phyloP scores from a whole-genome alignment of 2,888 invertebrate species.

The Drosophila mimetica region DNA sequence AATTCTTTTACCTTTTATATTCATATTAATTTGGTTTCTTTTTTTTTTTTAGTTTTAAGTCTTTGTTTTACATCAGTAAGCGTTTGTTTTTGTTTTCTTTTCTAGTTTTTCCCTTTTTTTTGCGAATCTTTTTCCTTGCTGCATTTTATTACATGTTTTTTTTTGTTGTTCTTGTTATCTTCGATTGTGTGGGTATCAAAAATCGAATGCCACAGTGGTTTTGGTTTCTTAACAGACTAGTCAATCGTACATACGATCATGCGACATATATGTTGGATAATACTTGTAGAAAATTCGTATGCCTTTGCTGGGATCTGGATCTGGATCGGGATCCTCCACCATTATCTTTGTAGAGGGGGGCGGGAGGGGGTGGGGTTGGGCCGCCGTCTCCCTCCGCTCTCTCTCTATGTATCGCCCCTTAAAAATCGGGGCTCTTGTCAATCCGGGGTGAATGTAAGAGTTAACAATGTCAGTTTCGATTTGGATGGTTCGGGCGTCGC shows the following conservation, averaged over 20 bases:
- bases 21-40: constrained; percentile 13
- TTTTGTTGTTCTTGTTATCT: constrained; percentile 10
- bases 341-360: constrained; percentile 12
- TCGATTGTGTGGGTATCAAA: constrained; percentile 33
- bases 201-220: constrained; percentile 42
- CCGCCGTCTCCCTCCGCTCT: constrained; percentile 22
- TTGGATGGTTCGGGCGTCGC: constrained; percentile 48
- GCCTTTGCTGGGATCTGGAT: constrained; percentile 3
- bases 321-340: background rate
- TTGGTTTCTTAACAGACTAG: constrained; percentile 11
- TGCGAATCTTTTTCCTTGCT: constrained; percentile 16
- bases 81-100: constrained; percentile 64
- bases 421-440: constrained; percentile 32
- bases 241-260: constrained; percentile 11
- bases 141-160: constrained; percentile 16
- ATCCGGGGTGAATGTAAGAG: constrained; percentile 79
- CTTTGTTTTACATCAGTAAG: constrained; percentile 83
- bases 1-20: constrained; percentile 40
- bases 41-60: constrained; percentile 62
- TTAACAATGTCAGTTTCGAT: constrained; percentile 77
- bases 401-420: background rate
- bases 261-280: constrained; percentile 38
- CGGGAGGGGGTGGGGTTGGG: constrained; percentile 23
- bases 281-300: constrained; percentile 65
- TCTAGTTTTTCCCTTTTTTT: constrained; percentile 15